These are phyloP conservation scores for Saimiri boliviensis DNA, from an alignment of 2,113 vertebrate species.

Conservation along the genomic window DNA sequence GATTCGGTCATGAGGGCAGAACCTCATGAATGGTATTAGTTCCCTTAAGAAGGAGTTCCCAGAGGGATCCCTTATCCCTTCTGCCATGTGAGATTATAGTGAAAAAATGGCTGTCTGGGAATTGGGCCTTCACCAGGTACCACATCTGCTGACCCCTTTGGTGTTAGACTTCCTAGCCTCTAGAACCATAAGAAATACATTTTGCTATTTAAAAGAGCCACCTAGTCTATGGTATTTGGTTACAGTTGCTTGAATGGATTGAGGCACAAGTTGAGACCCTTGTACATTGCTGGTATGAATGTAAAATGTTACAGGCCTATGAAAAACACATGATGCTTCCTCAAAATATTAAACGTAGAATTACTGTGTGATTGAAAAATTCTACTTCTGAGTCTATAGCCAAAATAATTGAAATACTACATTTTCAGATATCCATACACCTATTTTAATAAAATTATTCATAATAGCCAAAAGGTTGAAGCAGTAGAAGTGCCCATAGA, in stretches of 20 bases:
- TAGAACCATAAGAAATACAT: neutral
- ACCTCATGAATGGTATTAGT: too few relatives aligned
- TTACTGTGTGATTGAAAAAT: neutral
- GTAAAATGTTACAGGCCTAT: neutral
- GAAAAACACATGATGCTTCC: neutral
- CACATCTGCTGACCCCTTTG: neutral
- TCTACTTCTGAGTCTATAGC: neutral
- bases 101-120: neutral
- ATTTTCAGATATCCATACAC: neutral
- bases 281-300: neutral
- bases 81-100: neutral
- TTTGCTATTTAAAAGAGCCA: neutral
- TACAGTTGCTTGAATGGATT: neutral
- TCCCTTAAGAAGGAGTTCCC: neutral
- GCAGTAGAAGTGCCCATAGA: neutral
- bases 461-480: neutral
- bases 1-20: too few relatives aligned
- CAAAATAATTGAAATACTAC: neutral
- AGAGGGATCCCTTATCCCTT: neutral
- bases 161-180: neutral
- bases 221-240: neutral
- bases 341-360: neutral
- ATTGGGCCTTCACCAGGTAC: neutral
- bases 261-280: neutral
- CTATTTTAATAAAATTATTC: neutral